Base-by-base conservation (phyloP, 2,113 vertebrate species). In the Caranx ignobilis region DNA sequence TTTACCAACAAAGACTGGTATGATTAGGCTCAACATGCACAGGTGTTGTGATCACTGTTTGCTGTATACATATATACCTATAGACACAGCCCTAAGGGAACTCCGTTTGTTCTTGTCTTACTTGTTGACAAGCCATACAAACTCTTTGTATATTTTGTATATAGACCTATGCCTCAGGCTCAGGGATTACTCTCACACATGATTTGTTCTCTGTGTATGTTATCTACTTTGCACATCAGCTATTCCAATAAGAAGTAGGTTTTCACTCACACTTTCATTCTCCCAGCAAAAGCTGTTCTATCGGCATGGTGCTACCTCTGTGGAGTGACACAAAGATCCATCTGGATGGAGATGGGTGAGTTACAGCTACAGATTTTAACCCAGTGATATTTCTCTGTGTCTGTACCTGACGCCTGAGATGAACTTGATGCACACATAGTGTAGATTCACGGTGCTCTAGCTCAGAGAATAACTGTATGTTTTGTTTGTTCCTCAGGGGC, bases 241-340 rank as follows among this genome's bases (percentile, higher is more conserved):
- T 6, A 6, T 52, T 74, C 19, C 11, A 26, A 37, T 21, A 13
- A 50, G 13, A 11, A 19, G 13, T 16, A n/a, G 0, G 18, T 63
- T 71, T 71, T 84, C 12, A 1, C 54, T 66, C 32, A 65, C 3
- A 19, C 15, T 59, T 71, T 71, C n/a, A 15, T 1, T 37, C 21
- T 84, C 3, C 26, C 65, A 95, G 93, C 93, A 97, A 97, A 90
- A 97, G 95, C 94, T 99, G 98, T 89, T 98, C 97, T 2, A 95
- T 99, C 1, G 98, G 98, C 67, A 98, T 99, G 97, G 97, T 97
- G 72, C 96, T 99, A 76, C 97, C 97, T 4, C 94, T 99, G 45
- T 99, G 97, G 98, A 99, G 98, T 0, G 98, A 99, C 76, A 97
- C 98, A 2, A 99, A 97, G 92, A 99, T 99, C 91, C 98, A 98